phyloP scores from a whole-genome alignment of 2,797 vertebrate species.

The Synanceia verrucosa region DNA sequence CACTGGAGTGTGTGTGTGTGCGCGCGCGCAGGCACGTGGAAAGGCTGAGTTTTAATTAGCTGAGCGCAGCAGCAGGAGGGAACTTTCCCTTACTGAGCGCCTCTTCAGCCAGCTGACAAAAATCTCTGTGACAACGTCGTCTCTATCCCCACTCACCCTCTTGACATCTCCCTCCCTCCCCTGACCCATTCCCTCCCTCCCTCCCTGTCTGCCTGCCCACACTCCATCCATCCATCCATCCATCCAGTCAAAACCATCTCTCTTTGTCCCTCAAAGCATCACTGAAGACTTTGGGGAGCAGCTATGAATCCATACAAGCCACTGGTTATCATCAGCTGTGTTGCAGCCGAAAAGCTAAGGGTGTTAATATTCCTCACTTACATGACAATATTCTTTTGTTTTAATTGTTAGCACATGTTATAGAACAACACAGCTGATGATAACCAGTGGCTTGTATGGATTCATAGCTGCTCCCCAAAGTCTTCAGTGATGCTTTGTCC shows the following conservation, averaged over 20 bases:
- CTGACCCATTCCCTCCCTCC: not conserved
- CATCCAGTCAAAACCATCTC: not conserved
- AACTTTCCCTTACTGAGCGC: slow-evolving; percentile 35
- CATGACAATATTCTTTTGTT: too few relatives aligned
- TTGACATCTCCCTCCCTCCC: not conserved
- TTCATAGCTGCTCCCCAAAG: too few relatives aligned
- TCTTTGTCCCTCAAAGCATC: slow-evolving; percentile 7
- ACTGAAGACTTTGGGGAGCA: slow-evolving; percentile 14
- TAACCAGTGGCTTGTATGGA: too few relatives aligned
- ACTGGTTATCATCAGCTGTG: slow-evolving; percentile 5
- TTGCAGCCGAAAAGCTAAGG: slow-evolving; percentile 12
- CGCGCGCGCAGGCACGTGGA: not conserved
- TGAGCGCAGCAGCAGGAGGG: slow-evolving; percentile 58
- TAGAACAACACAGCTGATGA: too few relatives aligned
- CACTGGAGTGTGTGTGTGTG: slow-evolving; percentile 3
- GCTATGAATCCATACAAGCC: slow-evolving; percentile 22
- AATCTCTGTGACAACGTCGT: slow-evolving; percentile 62
- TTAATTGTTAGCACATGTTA: too few relatives aligned
- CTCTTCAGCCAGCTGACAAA: slow-evolving; percentile 58
- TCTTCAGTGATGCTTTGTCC: too few relatives aligned
- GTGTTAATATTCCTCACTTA: not conserved
- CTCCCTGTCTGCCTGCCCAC: not conserved
- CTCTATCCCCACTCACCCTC: slow-evolving; percentile 19
- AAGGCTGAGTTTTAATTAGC: slow-evolving; percentile 73
- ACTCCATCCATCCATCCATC: slow-evolving; percentile 11